These are phyloP conservation scores for Anthopleura xanthogrammica DNA, from an alignment of 92 coral and sea anemone genomes.

Conservation along the genomic window DNA sequence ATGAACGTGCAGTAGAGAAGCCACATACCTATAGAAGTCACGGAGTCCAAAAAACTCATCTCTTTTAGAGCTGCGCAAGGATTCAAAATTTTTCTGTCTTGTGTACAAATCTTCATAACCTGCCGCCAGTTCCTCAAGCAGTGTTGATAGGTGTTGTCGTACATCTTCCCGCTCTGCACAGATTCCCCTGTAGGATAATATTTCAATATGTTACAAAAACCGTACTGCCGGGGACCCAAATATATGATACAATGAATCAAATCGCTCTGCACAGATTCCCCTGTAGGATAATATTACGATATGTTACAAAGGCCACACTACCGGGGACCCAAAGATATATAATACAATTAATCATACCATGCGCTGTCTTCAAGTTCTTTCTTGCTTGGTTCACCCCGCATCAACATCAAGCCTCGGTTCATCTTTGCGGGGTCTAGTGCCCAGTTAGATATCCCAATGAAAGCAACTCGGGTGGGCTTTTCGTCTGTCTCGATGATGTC, in stretches of 20 bases:
- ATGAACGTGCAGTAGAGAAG: too few relatives aligned
- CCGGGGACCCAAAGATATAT: too few relatives aligned
- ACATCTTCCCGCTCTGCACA: constrained; percentile 58
- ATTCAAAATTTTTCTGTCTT: constrained; percentile 53
- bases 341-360: background rate
- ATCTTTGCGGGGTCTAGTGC: constrained; percentile 85
- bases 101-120: constrained; percentile 69
- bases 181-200: constrained; percentile 63
- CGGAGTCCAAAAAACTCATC: constrained; percentile 88
- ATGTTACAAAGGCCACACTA: too few relatives aligned
- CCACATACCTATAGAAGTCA: constrained; percentile 77
- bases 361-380: constrained; percentile 74
- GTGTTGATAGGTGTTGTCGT: constrained; percentile 37
- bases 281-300: too few relatives aligned
- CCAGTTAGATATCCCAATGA: constrained; percentile 90
- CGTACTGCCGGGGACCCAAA: background rate
- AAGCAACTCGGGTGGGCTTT: constrained; percentile 70
- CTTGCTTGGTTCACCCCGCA: constrained; percentile 70
- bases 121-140: constrained; percentile 55
- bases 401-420: constrained; percentile 79
- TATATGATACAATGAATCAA: background rate
- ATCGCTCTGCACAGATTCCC: too few relatives aligned
- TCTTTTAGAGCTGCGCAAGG: constrained; percentile 52
- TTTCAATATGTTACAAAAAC: background rate
- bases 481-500: constrained; percentile 78